Base-by-base conservation (phyloP, 2,888 invertebrate species). In the Callosobruchus maculatus region DNA sequence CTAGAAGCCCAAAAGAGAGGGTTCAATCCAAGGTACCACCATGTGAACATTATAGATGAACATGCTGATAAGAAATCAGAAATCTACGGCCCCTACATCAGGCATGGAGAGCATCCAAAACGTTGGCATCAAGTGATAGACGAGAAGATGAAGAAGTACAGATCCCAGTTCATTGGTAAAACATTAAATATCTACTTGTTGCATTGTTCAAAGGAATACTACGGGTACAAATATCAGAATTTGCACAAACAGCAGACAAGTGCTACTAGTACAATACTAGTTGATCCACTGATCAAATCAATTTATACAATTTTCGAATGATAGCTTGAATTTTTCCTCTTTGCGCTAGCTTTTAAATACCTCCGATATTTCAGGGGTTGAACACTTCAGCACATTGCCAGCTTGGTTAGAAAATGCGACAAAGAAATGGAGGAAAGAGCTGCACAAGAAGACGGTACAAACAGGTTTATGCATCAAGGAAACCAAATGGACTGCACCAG, bases 101-200 rank as follows among this genome's bases (percentile, higher is more conserved):
- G 93, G 49, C 89, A 91, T 81, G 93, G 93, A 0, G 90, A 91
- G 79, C 90, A 92, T 88, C 91, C 93, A 0, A 89, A 90, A 76
- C 88, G 90, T 70, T 87, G 90, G 77, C 92, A 92, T 78, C 90
- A 89, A 75, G 84, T 87, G 67, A 89, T 91, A 26, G 84, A 84
- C 67, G 83, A 86, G 68, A 81, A 82, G 70, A 72, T 83, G 72
- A 81, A 82, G 73, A 80, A 81, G 73, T 86, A 85, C 74, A 82
- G 80, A 73, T 83, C 86, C 0, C 85, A 86, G 75, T 87, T 83
- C 77, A 82, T 82, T 70, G 85, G 86, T 85, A 81, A 76, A 71
- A 21, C 67, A 20, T 67, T 4, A 67, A 3, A 5, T 4, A 21
- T 67, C 88, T n/a, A 20, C 67, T 88, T 85, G 22, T 87, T n/a